Conservation (phyloP, 2,888 invertebrate species). For the Drosophila incognita region DNA sequence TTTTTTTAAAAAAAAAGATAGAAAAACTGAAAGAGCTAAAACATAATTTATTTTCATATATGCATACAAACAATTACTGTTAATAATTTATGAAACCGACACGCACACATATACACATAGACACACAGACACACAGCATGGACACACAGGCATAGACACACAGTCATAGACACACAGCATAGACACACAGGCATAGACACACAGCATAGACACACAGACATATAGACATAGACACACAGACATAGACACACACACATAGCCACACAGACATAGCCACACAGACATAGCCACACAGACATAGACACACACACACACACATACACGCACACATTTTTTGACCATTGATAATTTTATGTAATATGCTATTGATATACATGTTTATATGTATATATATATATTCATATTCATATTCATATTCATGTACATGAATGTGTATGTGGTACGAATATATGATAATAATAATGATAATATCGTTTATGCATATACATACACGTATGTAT, state of each 20-base stretch:
- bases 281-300: constrained; percentile 25
- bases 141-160: constrained; percentile 22
- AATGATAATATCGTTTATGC: constrained; percentile 8
- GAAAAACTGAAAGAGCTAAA: constrained; percentile 25
- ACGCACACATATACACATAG: constrained; percentile 16
- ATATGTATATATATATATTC: constrained; percentile 8
- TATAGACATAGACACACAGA: background rate
- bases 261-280: constrained; percentile 22
- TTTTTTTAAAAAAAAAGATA: background rate
- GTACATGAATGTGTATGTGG: constrained; percentile 1
- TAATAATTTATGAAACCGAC: constrained; percentile 73
- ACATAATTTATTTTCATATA: constrained; percentile 72
- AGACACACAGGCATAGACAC: constrained; percentile 26
- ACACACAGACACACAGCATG: constrained; percentile 28
- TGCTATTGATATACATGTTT: constrained; percentile 13
- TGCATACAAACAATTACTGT: constrained; percentile 63
- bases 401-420: constrained; percentile 20
- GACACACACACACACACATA: constrained; percentile 26
- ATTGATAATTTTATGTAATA: constrained; percentile 67
- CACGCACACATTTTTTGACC: constrained; percentile 60
- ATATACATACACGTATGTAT: constrained; percentile 35
- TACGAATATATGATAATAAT: background rate
- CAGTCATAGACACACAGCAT: background rate
- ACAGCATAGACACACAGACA: constrained; percentile 18
- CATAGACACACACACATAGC: constrained; percentile 23